phyloP scores from a whole-genome alignment of 2,113 vertebrate species.

The Lucifuga dentata region DNA sequence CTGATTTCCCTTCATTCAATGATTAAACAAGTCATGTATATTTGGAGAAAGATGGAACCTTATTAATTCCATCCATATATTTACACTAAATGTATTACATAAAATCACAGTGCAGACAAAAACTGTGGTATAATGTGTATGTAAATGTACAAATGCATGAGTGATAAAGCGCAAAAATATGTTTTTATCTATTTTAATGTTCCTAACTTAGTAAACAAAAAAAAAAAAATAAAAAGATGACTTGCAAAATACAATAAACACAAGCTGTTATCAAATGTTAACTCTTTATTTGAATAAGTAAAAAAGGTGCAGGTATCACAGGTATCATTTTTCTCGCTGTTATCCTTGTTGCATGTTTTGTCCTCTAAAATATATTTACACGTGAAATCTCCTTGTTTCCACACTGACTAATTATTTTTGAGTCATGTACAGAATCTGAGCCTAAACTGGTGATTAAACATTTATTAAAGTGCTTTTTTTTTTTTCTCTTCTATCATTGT shows the following conservation, averaged over 20 bases:
- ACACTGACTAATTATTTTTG: constrained; percentile 75
- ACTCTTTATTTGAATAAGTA: constrained; percentile 89
- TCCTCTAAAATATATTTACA: constrained; percentile 83
- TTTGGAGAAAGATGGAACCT: no score
- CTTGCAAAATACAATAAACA: constrained; percentile 44
- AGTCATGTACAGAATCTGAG: constrained; percentile 83
- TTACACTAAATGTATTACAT: no score
- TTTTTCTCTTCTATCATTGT: constrained; percentile 82
- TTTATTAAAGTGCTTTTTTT: constrained; percentile 89
- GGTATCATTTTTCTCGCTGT: constrained; percentile 77
- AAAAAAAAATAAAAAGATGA: constrained; percentile 19
- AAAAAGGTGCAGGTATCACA: constrained; percentile 87
- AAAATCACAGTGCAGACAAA: no score
- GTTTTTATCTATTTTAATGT: not conserved
- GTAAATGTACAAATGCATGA: no score
- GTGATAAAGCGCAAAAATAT: no score
- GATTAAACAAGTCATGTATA: no score
- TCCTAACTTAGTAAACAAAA: not conserved
- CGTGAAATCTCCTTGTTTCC: constrained; percentile 74
- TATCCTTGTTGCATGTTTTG: constrained; percentile 72
- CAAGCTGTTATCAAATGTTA: constrained; percentile 84
- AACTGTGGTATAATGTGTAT: no score
- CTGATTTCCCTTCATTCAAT: no score
- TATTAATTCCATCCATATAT: no score
- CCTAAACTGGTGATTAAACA: constrained; percentile 87